Percentiles rank a stretch among this genome's conserved stretches.
phyloP scores from a whole-genome alignment of 1,140 invertebrate genomes.

The Magallana gigas region DNA sequence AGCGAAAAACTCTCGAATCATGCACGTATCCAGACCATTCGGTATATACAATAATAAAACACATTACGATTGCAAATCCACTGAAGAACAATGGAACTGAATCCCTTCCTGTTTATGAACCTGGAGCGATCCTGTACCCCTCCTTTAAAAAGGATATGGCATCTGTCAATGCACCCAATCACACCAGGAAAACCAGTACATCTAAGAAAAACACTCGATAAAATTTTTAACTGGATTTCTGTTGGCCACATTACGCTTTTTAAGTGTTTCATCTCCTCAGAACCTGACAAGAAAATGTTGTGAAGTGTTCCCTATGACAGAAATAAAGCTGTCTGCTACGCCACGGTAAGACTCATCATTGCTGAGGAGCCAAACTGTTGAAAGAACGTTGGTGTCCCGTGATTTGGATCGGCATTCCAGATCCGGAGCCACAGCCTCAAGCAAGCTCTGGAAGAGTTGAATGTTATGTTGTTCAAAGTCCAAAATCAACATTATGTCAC shows the following conservation, averaged over 20 bases:
- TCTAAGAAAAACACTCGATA: background rate
- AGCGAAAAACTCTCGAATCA: conserved; percentile 10
- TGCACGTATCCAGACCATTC: background rate
- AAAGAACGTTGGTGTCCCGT: background rate
- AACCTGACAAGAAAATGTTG: background rate
- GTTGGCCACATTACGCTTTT: background rate
- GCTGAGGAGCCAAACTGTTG: background rate
- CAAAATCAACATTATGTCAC: background rate
- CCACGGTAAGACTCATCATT: background rate
- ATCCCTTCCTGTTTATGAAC: conserved; percentile 38
- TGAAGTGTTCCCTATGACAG: background rate
- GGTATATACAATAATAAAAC: conserved; percentile 47
- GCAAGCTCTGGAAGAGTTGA: background rate
- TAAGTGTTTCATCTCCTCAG: background rate
- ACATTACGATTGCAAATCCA: conserved; percentile 60
- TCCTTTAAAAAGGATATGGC: conserved; percentile 13
- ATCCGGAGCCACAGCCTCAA: background rate
- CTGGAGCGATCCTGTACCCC: background rate
- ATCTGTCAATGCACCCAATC: conserved; percentile 28
- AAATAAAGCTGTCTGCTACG: background rate
- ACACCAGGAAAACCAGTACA: conserved; percentile 33
- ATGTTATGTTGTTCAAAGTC: background rate
- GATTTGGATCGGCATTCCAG: background rate
- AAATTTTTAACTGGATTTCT: background rate
- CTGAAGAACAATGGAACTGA: conserved; percentile 53